Percentiles rank a stretch among this genome's conserved stretches.
Conservation (phyloP, 2,888 invertebrate genomes). For the Phalangium opilio region DNA sequence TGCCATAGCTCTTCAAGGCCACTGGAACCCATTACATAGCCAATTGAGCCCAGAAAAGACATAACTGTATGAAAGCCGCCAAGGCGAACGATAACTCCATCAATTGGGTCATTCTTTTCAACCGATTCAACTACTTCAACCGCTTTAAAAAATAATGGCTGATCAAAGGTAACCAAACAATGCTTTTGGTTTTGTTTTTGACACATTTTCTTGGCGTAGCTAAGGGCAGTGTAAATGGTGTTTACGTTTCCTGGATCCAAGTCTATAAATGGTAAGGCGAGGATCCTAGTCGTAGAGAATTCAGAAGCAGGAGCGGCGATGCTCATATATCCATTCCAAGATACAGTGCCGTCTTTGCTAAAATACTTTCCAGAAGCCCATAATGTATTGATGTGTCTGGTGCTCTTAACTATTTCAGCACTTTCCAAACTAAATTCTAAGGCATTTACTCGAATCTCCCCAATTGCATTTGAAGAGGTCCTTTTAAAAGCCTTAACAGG, state of each 20-base stretch:
- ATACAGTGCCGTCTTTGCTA: too few relatives aligned
- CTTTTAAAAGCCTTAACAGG: too few relatives aligned
- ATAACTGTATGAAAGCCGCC: slow-evolving; percentile 17
- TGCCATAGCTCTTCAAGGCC: slow-evolving; percentile 16
- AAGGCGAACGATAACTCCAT: slow-evolving; percentile 9
- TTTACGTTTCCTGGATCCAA: slow-evolving; percentile 9
- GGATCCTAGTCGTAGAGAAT: too few relatives aligned
- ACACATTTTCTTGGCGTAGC: slow-evolving; percentile 6
- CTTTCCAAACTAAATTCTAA: too few relatives aligned
- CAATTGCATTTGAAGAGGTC: too few relatives aligned
- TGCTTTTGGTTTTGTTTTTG: slow-evolving; percentile 1
- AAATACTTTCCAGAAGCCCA: too few relatives aligned
- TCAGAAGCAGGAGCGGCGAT: too few relatives aligned
- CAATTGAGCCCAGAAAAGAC: slow-evolving; percentile 15
- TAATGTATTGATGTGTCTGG: too few relatives aligned
- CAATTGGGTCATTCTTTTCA: slow-evolving; percentile 6
- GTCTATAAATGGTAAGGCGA: slow-evolving; percentile 15
- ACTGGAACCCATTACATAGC: slow-evolving; percentile 15
- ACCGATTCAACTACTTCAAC: slow-evolving; percentile 12
- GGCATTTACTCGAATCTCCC: too few relatives aligned
- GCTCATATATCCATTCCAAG: too few relatives aligned
- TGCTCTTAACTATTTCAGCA: too few relatives aligned
- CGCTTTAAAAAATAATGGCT: slow-evolving; percentile 15
- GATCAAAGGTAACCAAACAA: slow-evolving; percentile 15
- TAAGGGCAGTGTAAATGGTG: slow-evolving; percentile 13